These are phyloP conservation scores for Enteromius argenteus DNA, from an alignment of 2,797 vertebrate species.

Conservation along the genomic window DNA sequence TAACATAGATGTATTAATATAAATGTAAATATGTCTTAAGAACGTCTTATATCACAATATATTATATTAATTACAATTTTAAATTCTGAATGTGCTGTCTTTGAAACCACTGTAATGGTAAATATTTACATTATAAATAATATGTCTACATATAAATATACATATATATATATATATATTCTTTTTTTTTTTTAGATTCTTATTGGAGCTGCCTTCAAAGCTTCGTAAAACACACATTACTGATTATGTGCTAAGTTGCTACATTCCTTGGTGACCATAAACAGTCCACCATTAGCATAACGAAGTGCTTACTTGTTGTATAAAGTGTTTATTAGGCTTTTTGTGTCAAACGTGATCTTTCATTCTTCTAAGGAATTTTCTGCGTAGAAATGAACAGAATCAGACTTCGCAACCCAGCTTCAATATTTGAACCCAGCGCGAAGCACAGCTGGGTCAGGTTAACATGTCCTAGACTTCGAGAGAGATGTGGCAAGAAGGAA, in stretches of 20 bases:
- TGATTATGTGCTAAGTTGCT: neutral
- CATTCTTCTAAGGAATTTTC: neutral
- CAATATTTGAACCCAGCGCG: neutral
- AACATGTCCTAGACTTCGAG: conserved; percentile 25
- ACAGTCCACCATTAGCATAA: neutral
- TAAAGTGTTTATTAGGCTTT: neutral
- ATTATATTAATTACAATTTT: neutral
- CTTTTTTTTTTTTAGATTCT: neutral
- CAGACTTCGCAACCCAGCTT: neutral
- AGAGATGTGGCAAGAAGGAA: neutral
- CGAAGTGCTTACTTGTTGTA: neutral
- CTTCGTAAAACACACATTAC: neutral
- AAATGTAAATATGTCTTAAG: neutral
- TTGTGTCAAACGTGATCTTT: neutral
- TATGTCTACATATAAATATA: neutral
- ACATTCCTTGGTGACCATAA: conserved; percentile 3
- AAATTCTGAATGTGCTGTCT: neutral
- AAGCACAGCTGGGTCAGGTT: conserved; percentile 13
- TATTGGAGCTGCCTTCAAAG: neutral
- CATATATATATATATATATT: too few relatives aligned
- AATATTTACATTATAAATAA: neutral
- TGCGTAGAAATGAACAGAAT: neutral
- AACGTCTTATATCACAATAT: neutral
- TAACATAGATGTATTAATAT: neutral
- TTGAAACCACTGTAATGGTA: neutral